Conservation (phyloP, 2,797 vertebrate species). For the Acestrorhynchus altus region DNA sequence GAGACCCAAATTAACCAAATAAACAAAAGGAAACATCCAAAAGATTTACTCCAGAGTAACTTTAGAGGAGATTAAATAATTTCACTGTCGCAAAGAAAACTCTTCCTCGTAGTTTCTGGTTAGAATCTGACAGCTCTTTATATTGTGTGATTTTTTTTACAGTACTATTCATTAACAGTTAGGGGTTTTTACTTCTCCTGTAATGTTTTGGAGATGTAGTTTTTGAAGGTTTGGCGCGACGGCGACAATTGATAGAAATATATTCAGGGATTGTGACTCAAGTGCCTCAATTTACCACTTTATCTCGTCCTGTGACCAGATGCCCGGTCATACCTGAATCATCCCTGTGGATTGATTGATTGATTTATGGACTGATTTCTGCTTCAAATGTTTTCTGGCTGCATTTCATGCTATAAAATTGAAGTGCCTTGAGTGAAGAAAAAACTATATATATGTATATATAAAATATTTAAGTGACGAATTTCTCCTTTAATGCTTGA, state of each 20-base stretch:
- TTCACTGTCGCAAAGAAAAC: too few species aligned
- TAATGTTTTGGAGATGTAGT: too few species aligned
- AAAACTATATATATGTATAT: constrained; percentile 17
- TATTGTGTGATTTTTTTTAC: too few species aligned
- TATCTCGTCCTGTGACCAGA: not conserved
- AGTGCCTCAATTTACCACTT: too few species aligned
- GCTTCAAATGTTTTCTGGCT: constrained; percentile 24
- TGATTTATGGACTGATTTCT: constrained; percentile 19
- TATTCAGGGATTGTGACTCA: not conserved
- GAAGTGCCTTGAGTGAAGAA: constrained; percentile 41
- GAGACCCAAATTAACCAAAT: not conserved
- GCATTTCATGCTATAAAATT: constrained; percentile 35
- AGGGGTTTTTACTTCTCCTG: too few species aligned
- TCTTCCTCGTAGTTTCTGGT: too few species aligned
- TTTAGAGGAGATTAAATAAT: not conserved
- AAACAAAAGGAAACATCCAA: not conserved
- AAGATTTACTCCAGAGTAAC: not conserved
- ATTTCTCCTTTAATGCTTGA: constrained; percentile 67
- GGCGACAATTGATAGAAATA: too few species aligned
- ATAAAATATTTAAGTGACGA: constrained; percentile 76
- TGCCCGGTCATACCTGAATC: not conserved
- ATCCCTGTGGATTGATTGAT: not conserved
- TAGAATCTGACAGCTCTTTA: too few species aligned
- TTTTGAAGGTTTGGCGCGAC: too few species aligned
- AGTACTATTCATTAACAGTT: too few species aligned